Base-by-base conservation (phyloP, 2,113 vertebrate genomes). In the Cyphotilapia sp. region DNA sequence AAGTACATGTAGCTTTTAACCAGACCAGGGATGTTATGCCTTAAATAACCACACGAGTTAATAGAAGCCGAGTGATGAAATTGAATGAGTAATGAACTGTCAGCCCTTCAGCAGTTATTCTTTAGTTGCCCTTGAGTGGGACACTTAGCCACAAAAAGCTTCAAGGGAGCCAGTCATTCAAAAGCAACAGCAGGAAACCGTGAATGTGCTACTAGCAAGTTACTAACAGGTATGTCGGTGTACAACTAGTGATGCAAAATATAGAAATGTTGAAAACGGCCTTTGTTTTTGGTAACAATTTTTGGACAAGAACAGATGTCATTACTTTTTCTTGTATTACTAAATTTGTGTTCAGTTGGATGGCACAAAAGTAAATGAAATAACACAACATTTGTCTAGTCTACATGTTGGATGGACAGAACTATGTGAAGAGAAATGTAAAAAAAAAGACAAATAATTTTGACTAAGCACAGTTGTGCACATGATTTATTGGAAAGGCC, bases 1-100 rank as follows among this genome's bases (percentile, higher is more conserved):
- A 81, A 61, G n/a, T 24, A 16, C 42, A 42, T 27, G 11, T 40
- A 24, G n/a, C 22, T 74, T 74, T 45, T 45, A 0, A 45, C 22
- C 38, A 71, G 66, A 27, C 22, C 66, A 19, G 17, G 22, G n/a
- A 7, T 57, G 49, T 87, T 61, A 22, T 71, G 42, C 16, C 85
- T 42, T 76, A 40, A 87, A 83, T 81, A 74, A 17, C 22, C n/a
- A 78, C 49, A 80, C 47, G 12, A 57, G 86, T 85, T 53, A 83
- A 80, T 53, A 85, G 38, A 85, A 81, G 71, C 3, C 9, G 2
- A 16, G 74, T n/a, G 27, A 45, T 54, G 13, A 80, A 38, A 49
- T 33, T 61, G 49, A 93, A 89, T 83, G 47, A 91, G n/a, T 56
- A 81, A 86, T 82, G 35, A 87, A 47, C 35, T 40, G 29, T 82